Evolutionary conservation across 2,797 vertebrate species (phyloP), one percentile per base, ranked within the genome.

Genomic region (Micromesistius poutassou): DNA sequence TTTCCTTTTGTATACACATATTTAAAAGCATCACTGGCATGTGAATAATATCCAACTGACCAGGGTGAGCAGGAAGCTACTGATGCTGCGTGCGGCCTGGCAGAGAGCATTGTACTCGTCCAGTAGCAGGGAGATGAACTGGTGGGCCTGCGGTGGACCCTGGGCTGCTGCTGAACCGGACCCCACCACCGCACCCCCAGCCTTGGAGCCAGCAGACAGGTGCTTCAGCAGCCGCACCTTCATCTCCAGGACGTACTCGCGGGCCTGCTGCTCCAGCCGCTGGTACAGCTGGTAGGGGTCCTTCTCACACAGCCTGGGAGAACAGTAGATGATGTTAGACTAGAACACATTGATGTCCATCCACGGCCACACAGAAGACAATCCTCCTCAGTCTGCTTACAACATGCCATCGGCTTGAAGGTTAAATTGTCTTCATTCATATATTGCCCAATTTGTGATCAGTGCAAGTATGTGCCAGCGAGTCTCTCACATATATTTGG

Each of bases 271-370:
- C 78, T 99, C 98, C 88, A 99, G 80, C n/a, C 98, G 94, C 78
- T 99, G 98, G 87, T 99, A 99, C n/a, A 99, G 93, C 92, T 99
- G 98, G 90, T 98, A 99, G 0, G 97, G 98, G 89, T 99, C 98
- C 91, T 96, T 96, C 88, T 98, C 96, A 85, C 98, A 99, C 73
- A 98, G 95, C 91, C 98, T 99, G 84, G 1, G 66, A 66, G 74
- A 12, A 10, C 30, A 22, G 13, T 19, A 36, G 31, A 12, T n/a
- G 5, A 38, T 40, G 31, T 38, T 12, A 38, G 62, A 68, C 25
- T 12, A 68, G 8, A 13, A 68, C 3, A 28, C 8, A 2, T 12
- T 68, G 12, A 10, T 28, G 62, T 68, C 62, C 25, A 68, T 68
- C 25, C 3, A 28, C 8, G 7, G 62, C 55, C 22, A 62, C 22